Percentiles rank a stretch among this genome's conserved stretches.
Conservation (phyloP, 2,113 vertebrate species). For the Perognathus longimembris region DNA sequence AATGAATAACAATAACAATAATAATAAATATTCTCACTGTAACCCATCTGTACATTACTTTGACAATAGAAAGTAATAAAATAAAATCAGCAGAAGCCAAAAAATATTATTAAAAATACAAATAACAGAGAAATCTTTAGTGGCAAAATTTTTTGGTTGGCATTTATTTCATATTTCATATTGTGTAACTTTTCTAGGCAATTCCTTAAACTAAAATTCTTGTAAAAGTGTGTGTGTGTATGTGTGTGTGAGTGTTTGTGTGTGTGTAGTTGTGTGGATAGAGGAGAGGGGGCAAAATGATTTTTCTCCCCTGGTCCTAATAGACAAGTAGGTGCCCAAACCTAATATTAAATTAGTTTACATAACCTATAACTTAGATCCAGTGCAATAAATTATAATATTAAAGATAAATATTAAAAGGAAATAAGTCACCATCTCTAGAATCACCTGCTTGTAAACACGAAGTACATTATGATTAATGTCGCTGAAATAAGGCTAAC, state of each 20-base stretch:
- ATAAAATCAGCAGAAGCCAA: no score
- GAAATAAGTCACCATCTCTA: not conserved
- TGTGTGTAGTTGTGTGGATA: not conserved
- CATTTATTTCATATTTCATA: not conserved
- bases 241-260: not conserved
- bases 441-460: not conserved
- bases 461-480: not conserved
- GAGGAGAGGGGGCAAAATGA: conserved; percentile 59
- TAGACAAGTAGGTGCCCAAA: not conserved
- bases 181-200: conserved; percentile 24
- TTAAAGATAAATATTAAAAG: conserved; percentile 56
- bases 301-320: rapidly evolving
- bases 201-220: not conserved
- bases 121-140: not conserved
- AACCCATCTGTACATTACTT: no score
- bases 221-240: not conserved
- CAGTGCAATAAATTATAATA: conserved; percentile 12
- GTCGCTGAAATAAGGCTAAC: not conserved
- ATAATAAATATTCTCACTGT: no score
- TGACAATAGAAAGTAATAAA: no score
- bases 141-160: conserved; percentile 10
- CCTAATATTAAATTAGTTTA: conserved; percentile 5
- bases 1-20: no score
- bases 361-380: not conserved
- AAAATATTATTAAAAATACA: no score